Base-by-base conservation (phyloP, 2,888 invertebrate species). In the Meiosimyza platycephala region DNA sequence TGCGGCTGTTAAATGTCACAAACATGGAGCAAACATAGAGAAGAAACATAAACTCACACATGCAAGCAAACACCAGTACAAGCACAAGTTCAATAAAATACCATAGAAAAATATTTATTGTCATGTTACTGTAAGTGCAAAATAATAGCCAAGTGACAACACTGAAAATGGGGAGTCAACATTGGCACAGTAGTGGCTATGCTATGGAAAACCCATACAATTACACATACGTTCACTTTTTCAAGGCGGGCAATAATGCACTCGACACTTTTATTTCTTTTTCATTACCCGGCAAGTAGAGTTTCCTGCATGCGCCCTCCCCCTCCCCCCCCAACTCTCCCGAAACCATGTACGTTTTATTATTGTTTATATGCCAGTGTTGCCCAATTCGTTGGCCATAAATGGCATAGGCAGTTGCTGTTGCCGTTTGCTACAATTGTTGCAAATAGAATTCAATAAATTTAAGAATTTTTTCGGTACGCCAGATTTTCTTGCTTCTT, bases 251-350 rank as follows among this genome's bases (percentile, higher is more conserved):
- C 76, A 78, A 78, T 79, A 79, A 79, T 79, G 79, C 78, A 79
- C 78, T 79, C 79, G 78, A 78, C 78, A 79, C 76, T 78, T 79
- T 79, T 78, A 79, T 79, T 78, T 76, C 78, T 78, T 77, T 79
- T 79, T 79, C 78, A 79, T 77, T 76, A 76, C 76, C 75, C 71
- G 71, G 57, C 60, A 13, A 33, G 9, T 52, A 22, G 40, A 40
- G 40, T 51, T 51, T 51, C 51, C 9, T 51, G 9, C 40, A 51
- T 12, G 13, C 6, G 7, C 51, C 15, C 16, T n/a, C n/a, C n/a
- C n/a, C n/a, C n/a, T 33, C 68, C 7, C 15, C 11, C 12, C 15
- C 40, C 40, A 40, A 28, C 4, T 28, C 28, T 4, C 9, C 18
- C 48, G 5, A 60, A n/a, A 16, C n/a, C 13, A 63, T 16, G 18